A percentile compares a stretch with the other conserved stretches of the same genome.
Conservation (phyloP, 2,888 invertebrate species). For the Diaperis boleti region DNA sequence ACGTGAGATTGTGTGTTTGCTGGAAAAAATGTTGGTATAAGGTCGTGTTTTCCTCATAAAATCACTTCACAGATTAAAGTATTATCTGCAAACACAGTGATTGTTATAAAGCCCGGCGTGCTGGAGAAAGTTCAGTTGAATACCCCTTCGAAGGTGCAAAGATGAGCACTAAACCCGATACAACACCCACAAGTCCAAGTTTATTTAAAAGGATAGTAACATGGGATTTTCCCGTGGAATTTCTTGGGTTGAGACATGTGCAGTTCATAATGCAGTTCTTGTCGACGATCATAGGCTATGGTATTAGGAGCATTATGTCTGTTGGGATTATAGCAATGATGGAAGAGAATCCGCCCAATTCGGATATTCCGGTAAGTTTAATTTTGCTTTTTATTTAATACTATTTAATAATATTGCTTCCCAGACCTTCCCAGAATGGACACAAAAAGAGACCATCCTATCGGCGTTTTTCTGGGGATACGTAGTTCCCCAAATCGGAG, state of each 20-base stretch:
- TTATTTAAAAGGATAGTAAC: neutral
- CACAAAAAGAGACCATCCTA: slow-evolving; percentile 67
- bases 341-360: slow-evolving; percentile 64
- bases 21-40: too few species aligned
- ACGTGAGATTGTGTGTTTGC: too few species aligned
- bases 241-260: slow-evolving; percentile 70
- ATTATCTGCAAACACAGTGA: neutral
- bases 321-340: slow-evolving; percentile 83
- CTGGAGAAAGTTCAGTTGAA: neutral
- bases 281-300: slow-evolving; percentile 72
- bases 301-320: slow-evolving; percentile 76
- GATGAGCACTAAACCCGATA: neutral
- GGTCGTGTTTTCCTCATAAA: too few species aligned
- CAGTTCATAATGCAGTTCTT: slow-evolving; percentile 74
- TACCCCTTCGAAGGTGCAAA: too few species aligned
- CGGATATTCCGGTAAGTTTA: slow-evolving; percentile 66
- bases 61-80: neutral
- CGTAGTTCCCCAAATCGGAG: slow-evolving; percentile 75
- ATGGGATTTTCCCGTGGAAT: neutral
- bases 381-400: neutral
- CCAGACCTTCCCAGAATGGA: slow-evolving; percentile 68
- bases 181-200: neutral
- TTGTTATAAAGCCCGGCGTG: neutral
- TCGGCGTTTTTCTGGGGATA: slow-evolving; percentile 84
- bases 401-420: too few species aligned